Conservation (phyloP, 1,140 invertebrate species). For the Ephestia elutella region DNA sequence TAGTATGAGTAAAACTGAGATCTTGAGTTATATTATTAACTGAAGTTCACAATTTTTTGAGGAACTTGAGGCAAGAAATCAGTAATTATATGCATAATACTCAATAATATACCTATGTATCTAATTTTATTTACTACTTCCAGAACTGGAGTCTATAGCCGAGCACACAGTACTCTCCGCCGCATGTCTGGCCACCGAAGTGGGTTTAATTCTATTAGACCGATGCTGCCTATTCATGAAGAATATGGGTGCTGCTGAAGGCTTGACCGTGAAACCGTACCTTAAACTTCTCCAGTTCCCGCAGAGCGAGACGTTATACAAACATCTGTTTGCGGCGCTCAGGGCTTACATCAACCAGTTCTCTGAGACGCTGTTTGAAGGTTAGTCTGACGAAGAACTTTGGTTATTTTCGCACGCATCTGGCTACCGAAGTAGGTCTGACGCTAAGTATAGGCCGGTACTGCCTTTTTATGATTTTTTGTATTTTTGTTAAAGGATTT, state of each 20-base stretch:
- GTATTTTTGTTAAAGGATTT: too few species aligned
- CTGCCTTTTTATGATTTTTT: too few species aligned
- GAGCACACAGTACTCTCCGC: constrained; percentile 83
- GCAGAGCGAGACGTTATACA: constrained; percentile 91
- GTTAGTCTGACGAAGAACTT: constrained; percentile 43
- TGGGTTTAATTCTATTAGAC: constrained; percentile 90
- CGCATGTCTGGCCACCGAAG: constrained; percentile 92
- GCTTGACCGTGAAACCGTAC: constrained; percentile 85
- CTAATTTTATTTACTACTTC: constrained; percentile 8
- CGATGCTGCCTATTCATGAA: constrained; percentile 88
- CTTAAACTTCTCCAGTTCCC: constrained; percentile 90
- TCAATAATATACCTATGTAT: not conserved
- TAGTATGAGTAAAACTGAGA: too few species aligned
- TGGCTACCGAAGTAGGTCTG: too few species aligned
- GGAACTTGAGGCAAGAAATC: too few species aligned
- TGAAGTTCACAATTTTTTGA: too few species aligned
- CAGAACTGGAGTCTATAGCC: constrained; percentile 77
- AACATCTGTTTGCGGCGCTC: constrained; percentile 92
- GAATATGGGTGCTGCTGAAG: constrained; percentile 85
- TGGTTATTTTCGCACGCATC: too few species aligned
- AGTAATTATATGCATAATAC: too few species aligned
- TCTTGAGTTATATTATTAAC: too few species aligned
- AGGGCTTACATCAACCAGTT: constrained; percentile 94
- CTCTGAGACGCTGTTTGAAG: constrained; percentile 86
- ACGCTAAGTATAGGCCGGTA: too few species aligned